These are phyloP conservation scores for Nezara viridula DNA, from an alignment of 2,888 invertebrate genomes.

Conservation along the genomic window DNA sequence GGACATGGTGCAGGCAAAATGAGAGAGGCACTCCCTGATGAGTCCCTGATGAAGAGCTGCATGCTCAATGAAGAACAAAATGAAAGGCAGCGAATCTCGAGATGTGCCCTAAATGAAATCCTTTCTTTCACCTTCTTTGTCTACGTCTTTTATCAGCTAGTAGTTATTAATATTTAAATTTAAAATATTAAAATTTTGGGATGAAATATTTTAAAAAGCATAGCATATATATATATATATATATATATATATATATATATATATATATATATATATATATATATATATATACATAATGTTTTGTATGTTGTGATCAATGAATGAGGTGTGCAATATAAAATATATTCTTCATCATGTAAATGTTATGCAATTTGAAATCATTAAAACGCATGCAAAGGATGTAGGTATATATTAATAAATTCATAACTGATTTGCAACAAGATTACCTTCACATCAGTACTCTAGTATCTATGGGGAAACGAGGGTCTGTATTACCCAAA, in stretches of 20 bases:
- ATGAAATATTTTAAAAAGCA: neutral
- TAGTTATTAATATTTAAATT: conserved; percentile 30
- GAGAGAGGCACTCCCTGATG: conserved; percentile 41
- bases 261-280: no score
- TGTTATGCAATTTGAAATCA: no score
- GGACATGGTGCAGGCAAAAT: neutral
- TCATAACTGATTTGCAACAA: no score
- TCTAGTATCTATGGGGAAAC: no score
- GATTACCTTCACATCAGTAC: no score
- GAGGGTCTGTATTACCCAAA: no score
- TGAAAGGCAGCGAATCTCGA: conserved; percentile 11
- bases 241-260: neutral
- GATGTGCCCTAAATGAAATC: conserved; percentile 16
- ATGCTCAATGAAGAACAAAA: conserved; percentile 38
- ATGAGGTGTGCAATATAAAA: no score
- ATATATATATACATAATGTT: no score
- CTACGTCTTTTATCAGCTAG: neutral
- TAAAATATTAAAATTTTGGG: conserved; percentile 2
- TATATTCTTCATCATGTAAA: no score
- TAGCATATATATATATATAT: neutral
- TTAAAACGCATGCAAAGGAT: no score
- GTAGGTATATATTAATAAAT: no score
- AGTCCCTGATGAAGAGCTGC: neutral
- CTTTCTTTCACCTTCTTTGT: conserved; percentile 33
- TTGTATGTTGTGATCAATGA: no score